These are phyloP conservation scores for Sturnus vulgaris DNA, from an alignment of 2,113 vertebrate genomes.

Conservation along the genomic window DNA sequence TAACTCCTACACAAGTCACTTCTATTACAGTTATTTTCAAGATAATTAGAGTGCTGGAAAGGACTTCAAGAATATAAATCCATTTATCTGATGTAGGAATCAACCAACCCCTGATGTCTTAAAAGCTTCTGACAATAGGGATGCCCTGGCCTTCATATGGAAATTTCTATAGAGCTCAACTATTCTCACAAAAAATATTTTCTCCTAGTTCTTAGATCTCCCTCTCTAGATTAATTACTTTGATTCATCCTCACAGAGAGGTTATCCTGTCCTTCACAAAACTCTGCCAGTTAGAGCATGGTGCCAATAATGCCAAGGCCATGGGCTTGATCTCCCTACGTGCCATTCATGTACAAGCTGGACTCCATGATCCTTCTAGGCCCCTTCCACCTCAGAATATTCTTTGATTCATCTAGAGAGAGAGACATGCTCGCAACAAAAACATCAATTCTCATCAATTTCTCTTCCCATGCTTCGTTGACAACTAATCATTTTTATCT, in stretches of 20 bases:
- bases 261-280: not conserved
- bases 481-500: not conserved
- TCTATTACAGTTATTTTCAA: not conserved
- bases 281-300: not conserved
- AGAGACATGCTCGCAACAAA: not conserved
- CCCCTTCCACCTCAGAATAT: not conserved
- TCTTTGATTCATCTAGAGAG: not conserved
- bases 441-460: not conserved
- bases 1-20: not conserved
- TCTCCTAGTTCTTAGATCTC: not conserved
- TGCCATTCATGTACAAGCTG: not conserved
- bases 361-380: not conserved
- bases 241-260: not conserved
- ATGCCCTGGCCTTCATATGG: not conserved
- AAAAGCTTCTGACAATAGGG: not conserved
- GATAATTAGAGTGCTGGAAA: not conserved
- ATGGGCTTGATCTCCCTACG: not conserved
- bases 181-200: not conserved
- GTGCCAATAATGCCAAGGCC: not conserved
- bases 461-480: not conserved
- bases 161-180: not conserved
- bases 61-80: not conserved
- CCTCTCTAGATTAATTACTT: not conserved
- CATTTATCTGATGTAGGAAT: not conserved
- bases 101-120: not conserved